Evolutionary conservation across 2,797 vertebrate species (phyloP).

Genomic region (Acrossocheilus wenchowensis): DNA sequence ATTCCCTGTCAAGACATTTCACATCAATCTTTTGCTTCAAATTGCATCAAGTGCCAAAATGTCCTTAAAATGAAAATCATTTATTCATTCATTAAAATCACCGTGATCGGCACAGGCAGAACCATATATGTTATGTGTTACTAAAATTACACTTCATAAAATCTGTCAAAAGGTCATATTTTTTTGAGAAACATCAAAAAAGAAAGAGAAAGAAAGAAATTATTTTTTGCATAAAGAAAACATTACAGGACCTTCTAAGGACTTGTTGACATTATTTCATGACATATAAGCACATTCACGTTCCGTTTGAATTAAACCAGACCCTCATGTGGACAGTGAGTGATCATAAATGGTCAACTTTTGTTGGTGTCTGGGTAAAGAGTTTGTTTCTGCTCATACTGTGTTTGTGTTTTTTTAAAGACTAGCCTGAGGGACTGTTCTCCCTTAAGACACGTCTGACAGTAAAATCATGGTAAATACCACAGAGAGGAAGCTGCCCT

Average conservation of each 20-base stretch:
- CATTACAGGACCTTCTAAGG: not conserved
- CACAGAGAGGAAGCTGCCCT: conserved; percentile 11
- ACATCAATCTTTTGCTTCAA: not conserved
- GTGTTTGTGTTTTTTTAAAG: conserved; percentile 32
- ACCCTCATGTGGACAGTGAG: not conserved
- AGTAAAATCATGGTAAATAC: conserved; percentile 1
- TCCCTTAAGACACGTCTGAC: conserved; percentile 22
- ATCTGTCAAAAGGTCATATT: not conserved
- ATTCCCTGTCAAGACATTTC: conserved; percentile 83
- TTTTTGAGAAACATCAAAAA: no score
- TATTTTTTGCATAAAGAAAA: no score
- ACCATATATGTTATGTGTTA: not conserved
- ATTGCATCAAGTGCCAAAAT: not conserved
- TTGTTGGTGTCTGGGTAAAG: not conserved
- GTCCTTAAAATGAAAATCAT: not conserved
- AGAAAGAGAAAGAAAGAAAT: no score
- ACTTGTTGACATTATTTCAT: not conserved
- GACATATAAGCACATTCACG: not conserved
- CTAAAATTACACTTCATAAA: not conserved
- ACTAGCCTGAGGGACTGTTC: conserved; percentile 39
- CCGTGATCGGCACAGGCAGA: not conserved
- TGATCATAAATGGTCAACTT: not conserved
- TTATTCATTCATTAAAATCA: not conserved
- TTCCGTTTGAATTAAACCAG: not conserved
- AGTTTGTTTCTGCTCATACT: not conserved